Evolutionary conservation across 2,888 invertebrate genomes (phyloP).

Genomic region (Euproctis similis): DNA sequence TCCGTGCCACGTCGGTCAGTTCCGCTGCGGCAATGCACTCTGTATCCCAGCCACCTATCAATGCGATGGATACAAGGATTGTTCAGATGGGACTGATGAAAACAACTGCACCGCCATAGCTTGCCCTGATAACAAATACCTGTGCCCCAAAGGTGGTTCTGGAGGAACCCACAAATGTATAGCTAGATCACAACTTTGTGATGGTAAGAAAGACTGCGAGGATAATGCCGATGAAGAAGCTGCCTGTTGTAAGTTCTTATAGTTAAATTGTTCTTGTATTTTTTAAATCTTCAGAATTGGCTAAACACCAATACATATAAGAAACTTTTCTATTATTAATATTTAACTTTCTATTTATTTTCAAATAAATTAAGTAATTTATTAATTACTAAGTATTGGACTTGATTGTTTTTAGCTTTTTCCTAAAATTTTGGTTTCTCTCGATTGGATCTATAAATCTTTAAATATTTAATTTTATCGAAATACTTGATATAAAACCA

Average conservation of each 20-base stretch:
- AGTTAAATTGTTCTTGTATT: too few relatives aligned
- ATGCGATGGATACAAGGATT: slow-evolving; percentile 92
- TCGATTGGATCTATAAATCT: too few relatives aligned
- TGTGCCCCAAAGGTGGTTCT: slow-evolving; percentile 84
- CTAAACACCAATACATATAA: too few relatives aligned
- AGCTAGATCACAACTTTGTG: slow-evolving; percentile 89
- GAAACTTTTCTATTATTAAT: too few relatives aligned
- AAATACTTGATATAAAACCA: too few relatives aligned
- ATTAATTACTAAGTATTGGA: too few relatives aligned
- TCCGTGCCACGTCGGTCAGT: slow-evolving; percentile 91
- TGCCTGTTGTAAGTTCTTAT: slow-evolving; percentile 86
- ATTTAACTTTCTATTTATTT: too few relatives aligned
- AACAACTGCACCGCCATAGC: slow-evolving; percentile 90
- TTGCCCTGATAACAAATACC: slow-evolving; percentile 93
- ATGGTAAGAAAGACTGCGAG: slow-evolving; percentile 92
- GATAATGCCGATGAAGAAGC: slow-evolving; percentile 93
- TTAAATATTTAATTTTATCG: too few relatives aligned
- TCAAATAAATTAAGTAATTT: too few relatives aligned
- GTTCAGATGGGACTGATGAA: slow-evolving; percentile 93
- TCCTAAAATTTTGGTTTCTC: too few relatives aligned
- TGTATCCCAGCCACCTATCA: slow-evolving; percentile 93
- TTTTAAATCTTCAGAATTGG: too few relatives aligned
- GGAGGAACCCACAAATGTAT: slow-evolving; percentile 90
- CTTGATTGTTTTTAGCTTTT: too few relatives aligned
- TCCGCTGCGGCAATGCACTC: slow-evolving; percentile 92